Percentiles rank a stretch among this genome's conserved stretches.
Conservation (phyloP, 2,113 vertebrate species). For the Pelobates fuscus region DNA sequence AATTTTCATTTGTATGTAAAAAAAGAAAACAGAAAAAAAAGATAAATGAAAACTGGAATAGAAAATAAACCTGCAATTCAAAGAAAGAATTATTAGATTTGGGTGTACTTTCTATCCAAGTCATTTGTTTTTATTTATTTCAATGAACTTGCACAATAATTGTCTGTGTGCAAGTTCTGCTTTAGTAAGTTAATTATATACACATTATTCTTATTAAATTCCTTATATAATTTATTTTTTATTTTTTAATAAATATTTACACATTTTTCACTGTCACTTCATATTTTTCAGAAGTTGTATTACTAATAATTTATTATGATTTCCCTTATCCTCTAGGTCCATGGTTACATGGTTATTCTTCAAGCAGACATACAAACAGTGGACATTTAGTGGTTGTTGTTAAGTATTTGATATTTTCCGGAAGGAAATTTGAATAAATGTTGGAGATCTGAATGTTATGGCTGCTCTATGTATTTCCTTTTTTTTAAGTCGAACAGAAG, state of each 20-base stretch:
- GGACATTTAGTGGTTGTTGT: too few species aligned
- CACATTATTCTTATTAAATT: conserved; percentile 7
- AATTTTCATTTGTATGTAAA: conserved; percentile 12
- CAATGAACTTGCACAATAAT: conserved; percentile 16
- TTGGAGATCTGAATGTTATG: too few species aligned
- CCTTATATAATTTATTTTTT: neutral
- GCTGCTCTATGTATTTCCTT: too few species aligned
- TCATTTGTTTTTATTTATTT: conserved; percentile 41
- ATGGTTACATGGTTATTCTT: too few species aligned
- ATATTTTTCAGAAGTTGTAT: too few species aligned
- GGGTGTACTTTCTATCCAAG: conserved; percentile 5
- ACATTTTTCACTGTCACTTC: neutral
- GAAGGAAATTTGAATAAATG: too few species aligned
- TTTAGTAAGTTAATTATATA: conserved; percentile 4
- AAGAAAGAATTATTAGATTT: conserved; percentile 40
- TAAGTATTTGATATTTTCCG: too few species aligned
- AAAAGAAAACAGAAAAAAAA: conserved; percentile 17
- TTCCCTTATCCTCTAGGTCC: too few species aligned
- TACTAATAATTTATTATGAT: too few species aligned
- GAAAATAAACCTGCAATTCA: conserved; percentile 17
- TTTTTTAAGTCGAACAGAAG: too few species aligned
- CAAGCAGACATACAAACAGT: too few species aligned
- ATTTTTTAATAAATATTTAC: conserved; percentile 2
- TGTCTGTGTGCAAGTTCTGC: neutral
- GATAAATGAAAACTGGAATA: conserved; percentile 24